These are phyloP conservation scores for Ptilodon capucinus DNA, from an alignment of 2,888 invertebrate species.

Conservation along the genomic window DNA sequence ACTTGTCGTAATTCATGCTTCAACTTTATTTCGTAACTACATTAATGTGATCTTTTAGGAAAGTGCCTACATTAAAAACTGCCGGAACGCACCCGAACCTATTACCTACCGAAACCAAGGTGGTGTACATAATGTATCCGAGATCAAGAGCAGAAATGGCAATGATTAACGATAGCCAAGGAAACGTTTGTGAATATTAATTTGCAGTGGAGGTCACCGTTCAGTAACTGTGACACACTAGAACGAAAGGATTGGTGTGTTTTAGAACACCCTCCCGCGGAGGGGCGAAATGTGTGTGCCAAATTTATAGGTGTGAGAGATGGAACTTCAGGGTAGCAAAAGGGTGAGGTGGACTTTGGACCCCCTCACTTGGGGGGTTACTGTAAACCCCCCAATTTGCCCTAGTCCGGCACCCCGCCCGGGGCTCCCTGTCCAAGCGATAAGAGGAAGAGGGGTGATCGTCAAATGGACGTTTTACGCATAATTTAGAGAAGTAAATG, in stretches of 20 bases:
- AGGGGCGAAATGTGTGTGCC: constrained; percentile 81
- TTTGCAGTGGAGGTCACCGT: constrained; percentile 80
- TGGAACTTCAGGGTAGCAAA: constrained; percentile 82
- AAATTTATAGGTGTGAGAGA: constrained; percentile 83
- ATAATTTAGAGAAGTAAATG: constrained; percentile 84
- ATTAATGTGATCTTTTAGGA: too few relatives aligned
- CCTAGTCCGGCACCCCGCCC: constrained; percentile 82
- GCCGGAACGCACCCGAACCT: not conserved
- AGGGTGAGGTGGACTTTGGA: constrained; percentile 82
- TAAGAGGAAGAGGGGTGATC: constrained; percentile 81
- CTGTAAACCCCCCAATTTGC: constrained; percentile 75
- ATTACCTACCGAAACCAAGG: constrained; percentile 25
- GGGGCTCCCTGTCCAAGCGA: constrained; percentile 81
- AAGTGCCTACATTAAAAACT: not conserved
- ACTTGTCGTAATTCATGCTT: too few relatives aligned
- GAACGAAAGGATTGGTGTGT: constrained; percentile 79
- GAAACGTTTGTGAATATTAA: constrained; percentile 82
- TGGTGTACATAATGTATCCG: constrained; percentile 27
- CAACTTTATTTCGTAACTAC: too few relatives aligned
- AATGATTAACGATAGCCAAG: constrained; percentile 78
- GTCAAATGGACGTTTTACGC: constrained; percentile 84
- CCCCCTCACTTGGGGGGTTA: constrained; percentile 72
- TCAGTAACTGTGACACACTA: constrained; percentile 78
- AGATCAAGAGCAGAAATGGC: constrained; percentile 63
- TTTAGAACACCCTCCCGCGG: constrained; percentile 66